Evolutionary conservation across 2,888 invertebrate genomes (phyloP), one percentile per base, ranked within the genome.

Genomic region (Eristalis pertinax): DNA sequence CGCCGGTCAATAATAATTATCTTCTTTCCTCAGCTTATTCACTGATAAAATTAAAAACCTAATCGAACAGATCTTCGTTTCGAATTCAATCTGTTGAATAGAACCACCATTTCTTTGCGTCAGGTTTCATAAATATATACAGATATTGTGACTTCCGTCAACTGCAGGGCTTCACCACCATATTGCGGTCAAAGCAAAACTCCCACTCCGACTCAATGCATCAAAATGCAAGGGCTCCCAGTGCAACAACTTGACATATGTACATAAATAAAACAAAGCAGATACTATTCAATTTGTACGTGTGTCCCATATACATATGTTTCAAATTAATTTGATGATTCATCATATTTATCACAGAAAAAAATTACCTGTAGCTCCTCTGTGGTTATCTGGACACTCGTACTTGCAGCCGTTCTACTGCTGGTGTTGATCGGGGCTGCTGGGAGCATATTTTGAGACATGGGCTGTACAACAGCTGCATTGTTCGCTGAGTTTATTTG

Each of bases 331-430:
- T 62, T 26, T 60, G 60, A 38, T 35, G 32, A 38, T 76, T 62
- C 67, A 50, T 58, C 38, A 22, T 24, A 56, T 75, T 74, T 67
- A 76, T 32, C 43, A 62, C 58, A 41, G 35, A 67, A 56, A 67
- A 50, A 38, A 50, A 19, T 91, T 94, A 96, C 96, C 95, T 96
- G 96, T 92, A 96, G 94, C 92, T 96, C 96, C 90, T 96, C 96
- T 68, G 96, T 96, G 76, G 93, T 93, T 89, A 91, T 96, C 95
- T 93, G 95, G 88, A 93, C 90, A 88, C 92, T 92, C 80, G 92
- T 91, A 84, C 90, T 92, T 60, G 92, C 90, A 89, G 93, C 92
- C 90, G 95, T 94, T 76, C 84, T 74, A 29, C 78, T 79, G 62
- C 70, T 87, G 43, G n/a, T 84, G 50, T 63, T 68, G 65, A 63